Evolutionary conservation across 1,140 invertebrate genomes (phyloP), one percentile per base, ranked within the genome.

Genomic region (Brachionus manjavacas): DNA sequence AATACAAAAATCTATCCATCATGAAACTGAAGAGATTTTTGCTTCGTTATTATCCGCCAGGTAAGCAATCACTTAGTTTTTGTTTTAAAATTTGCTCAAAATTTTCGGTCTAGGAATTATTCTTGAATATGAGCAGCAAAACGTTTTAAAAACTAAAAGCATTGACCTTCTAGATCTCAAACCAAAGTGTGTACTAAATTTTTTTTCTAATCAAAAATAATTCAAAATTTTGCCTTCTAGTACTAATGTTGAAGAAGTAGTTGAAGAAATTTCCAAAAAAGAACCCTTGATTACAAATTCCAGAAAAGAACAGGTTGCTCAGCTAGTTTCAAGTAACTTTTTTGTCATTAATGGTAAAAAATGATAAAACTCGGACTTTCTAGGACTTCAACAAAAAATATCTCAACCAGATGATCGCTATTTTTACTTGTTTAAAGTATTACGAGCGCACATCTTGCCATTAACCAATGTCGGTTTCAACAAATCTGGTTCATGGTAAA

Each of bases 391-490:
- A 83, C 88, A 90, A 86, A 90, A 90, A 84, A 52, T 90, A 9
- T 84, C 85, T 12, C 86, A 87, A 28, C 86, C 86, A 84, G 88
- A 89, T 76, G 87, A 90, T 85, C 87, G 87, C 72, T 86, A 87
- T 83, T 89, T 89, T 84, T 89, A 89, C 83, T 84, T 90, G 55
- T 90, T 90, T 79, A 89, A 90, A 86, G 89, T 93, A n/a, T 88
- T 94, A 14, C 91, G 92, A 87, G 92, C 93, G 0, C 94, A 95
- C 88, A 91, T 94, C 25, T 88, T 94, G 64, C 94, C 94, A 11
- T 87, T 95, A 2, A 94, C 94, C 4, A 94, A 94, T 89, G 92
- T 94, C 11, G 92, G 92, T 60, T 93, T 94, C 87, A 92, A 93
- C 87, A 93, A 93, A 86, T 90, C 89, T 68, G 93, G 93, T 0